Evolutionary conservation across 2,888 invertebrate genomes (phyloP).

Genomic region (Chaitophorus viminalis): DNA sequence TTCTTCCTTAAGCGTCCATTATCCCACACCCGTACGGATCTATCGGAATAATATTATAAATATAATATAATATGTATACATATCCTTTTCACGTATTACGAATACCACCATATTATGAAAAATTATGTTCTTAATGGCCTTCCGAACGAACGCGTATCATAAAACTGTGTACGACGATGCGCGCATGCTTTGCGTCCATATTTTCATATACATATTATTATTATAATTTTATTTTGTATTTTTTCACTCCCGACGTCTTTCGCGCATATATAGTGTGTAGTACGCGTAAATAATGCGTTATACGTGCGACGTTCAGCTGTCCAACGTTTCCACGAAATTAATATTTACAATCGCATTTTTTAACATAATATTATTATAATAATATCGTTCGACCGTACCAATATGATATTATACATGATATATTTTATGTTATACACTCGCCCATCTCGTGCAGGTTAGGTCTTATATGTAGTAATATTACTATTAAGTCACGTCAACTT

Average conservation of each 20-base stretch:
- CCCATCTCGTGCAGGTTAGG: background rate
- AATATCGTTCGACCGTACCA: background rate
- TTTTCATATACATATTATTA: background rate
- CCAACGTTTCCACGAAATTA: background rate
- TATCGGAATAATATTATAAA: constrained; percentile 16
- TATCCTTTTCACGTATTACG: background rate
- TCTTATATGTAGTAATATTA: too few relatives aligned
- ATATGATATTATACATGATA: too few relatives aligned
- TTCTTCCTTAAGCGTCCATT: background rate
- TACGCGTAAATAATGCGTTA: background rate
- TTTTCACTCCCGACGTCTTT: background rate
- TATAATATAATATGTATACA: too few relatives aligned
- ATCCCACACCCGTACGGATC: background rate
- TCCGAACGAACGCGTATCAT: background rate
- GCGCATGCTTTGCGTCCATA: background rate
- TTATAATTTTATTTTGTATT: background rate
- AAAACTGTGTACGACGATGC: background rate
- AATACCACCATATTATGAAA: background rate
- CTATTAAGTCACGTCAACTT: too few relatives aligned
- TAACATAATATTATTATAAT: background rate
- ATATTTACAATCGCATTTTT: background rate
- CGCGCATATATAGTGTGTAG: background rate
- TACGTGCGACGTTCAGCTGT: background rate
- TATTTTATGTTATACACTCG: background rate
- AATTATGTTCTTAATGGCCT: background rate